Percentiles rank a stretch among this genome's conserved stretches.
phyloP scores from a whole-genome alignment of 2,797 vertebrate species.

The Onychomys arenicola region DNA sequence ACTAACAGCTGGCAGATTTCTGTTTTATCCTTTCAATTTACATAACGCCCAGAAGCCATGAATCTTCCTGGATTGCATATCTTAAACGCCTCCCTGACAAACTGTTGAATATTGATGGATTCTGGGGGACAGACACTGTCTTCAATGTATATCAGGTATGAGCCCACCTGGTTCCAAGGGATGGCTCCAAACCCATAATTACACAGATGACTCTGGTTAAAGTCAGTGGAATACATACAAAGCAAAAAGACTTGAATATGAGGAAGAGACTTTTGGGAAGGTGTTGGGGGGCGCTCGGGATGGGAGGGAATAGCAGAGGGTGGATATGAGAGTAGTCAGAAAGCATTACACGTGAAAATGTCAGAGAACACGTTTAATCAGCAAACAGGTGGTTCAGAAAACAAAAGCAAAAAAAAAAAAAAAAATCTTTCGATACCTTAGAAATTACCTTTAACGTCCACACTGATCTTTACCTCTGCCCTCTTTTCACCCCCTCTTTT shows the following conservation, averaged over 20 bases:
- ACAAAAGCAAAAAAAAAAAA: too few relatives aligned
- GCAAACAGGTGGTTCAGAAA: neutral
- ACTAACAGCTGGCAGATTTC: neutral
- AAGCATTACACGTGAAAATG: neutral
- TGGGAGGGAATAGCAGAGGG: neutral
- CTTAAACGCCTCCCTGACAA: slow-evolving; percentile 6
- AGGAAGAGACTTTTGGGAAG: neutral
- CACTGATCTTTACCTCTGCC: neutral
- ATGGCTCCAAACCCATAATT: neutral
- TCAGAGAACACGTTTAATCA: neutral
- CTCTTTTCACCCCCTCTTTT: neutral
- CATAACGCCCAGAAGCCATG: neutral
- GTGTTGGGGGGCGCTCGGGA: neutral
- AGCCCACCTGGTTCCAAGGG: neutral
- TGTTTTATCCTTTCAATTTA: neutral
- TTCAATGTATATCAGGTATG: neutral
- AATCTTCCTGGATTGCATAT: neutral
- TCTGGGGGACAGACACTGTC: neutral
- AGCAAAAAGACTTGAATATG: neutral
- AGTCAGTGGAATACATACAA: neutral
- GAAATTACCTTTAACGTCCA: slow-evolving; percentile 35
- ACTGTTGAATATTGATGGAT: neutral
- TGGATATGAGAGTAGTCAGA: neutral
- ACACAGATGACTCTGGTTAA: neutral
- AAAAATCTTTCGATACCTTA: neutral